phyloP scores from a whole-genome alignment of 2,888 invertebrate genomes.

The Ephialtes manifestator region DNA sequence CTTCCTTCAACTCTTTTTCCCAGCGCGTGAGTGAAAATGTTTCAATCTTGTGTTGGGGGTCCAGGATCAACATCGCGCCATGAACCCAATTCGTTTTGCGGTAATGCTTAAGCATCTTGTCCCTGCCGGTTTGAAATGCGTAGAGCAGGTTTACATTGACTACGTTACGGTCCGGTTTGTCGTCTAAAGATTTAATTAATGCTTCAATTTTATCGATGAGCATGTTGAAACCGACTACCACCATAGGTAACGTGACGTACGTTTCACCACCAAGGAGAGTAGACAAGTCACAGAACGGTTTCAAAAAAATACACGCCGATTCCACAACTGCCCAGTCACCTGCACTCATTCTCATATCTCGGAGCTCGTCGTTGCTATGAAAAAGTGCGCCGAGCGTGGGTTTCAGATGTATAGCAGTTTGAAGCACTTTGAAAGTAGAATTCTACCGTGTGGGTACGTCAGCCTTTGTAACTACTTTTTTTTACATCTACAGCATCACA shows the following conservation, averaged over 20 bases:
- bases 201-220: slow-evolving; percentile 42
- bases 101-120: slow-evolving; percentile 50
- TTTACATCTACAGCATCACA: slow-evolving; percentile 24
- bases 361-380: slow-evolving; percentile 1
- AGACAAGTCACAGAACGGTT: not conserved
- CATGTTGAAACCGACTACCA: slow-evolving; percentile 43
- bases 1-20: slow-evolving; percentile 24
- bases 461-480: slow-evolving; percentile 29
- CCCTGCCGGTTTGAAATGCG: slow-evolving; percentile 36
- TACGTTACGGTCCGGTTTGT: slow-evolving; percentile 18
- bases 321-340: slow-evolving; percentile 47
- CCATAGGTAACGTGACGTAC: slow-evolving; percentile 47
- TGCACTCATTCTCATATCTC: slow-evolving; percentile 1
- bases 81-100: slow-evolving; percentile 42
- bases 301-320: not conserved
- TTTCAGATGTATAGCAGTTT: slow-evolving; percentile 22
- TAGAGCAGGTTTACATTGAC: slow-evolving; percentile 18
- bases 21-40: slow-evolving; percentile 26
- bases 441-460: slow-evolving; percentile 61
- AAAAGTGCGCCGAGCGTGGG: slow-evolving; percentile 1
- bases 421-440: slow-evolving; percentile 25
- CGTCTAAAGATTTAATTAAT: slow-evolving; percentile 11
- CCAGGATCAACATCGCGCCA: slow-evolving; percentile 34
- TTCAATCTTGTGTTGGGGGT: slow-evolving; percentile 48
- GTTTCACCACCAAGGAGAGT: slow-evolving; percentile 35